A percentile compares a stretch with the other conserved stretches of the same genome.
Evolutionary conservation across 64 coral and sea anemone species (phyloP).

Genomic region (Orbicella faveolata): DNA sequence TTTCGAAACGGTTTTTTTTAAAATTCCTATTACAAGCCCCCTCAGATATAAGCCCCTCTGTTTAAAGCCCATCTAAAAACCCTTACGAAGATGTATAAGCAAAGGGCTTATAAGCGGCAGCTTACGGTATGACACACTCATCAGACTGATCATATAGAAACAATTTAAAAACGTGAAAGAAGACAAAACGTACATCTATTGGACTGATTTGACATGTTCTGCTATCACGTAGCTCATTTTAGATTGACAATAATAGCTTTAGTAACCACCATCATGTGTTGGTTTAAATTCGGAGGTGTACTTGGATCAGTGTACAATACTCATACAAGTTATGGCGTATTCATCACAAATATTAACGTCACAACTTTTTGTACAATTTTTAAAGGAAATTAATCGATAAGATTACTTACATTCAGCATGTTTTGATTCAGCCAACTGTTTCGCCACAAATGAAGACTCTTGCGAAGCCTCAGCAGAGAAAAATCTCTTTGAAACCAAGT

Average conservation of each 20-base stretch:
- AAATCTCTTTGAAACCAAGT: slow-evolving; percentile 71
- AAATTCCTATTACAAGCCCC: too few species aligned
- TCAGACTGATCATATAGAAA: too few species aligned
- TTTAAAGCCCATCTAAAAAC: background rate
- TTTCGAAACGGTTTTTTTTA: too few species aligned
- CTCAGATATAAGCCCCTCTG: background rate
- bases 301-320: too few species aligned
- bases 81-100: background rate
- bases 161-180: too few species aligned
- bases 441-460: slow-evolving; percentile 34
- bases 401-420: slow-evolving; percentile 87
- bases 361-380: background rate
- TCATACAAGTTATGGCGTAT: background rate
- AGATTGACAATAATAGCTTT: too few species aligned
- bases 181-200: too few species aligned
- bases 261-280: too few species aligned
- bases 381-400: background rate
- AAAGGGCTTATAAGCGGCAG: background rate
- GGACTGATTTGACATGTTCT: too few species aligned
- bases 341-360: background rate
- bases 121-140: background rate
- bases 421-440: slow-evolving; percentile 75
- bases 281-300: too few species aligned
- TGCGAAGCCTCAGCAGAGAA: slow-evolving; percentile 41
- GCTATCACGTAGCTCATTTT: too few species aligned